Evolutionary conservation across 2,797 vertebrate genomes (phyloP), one percentile per base, ranked within the genome.

Genomic region (Acomys russatus): DNA sequence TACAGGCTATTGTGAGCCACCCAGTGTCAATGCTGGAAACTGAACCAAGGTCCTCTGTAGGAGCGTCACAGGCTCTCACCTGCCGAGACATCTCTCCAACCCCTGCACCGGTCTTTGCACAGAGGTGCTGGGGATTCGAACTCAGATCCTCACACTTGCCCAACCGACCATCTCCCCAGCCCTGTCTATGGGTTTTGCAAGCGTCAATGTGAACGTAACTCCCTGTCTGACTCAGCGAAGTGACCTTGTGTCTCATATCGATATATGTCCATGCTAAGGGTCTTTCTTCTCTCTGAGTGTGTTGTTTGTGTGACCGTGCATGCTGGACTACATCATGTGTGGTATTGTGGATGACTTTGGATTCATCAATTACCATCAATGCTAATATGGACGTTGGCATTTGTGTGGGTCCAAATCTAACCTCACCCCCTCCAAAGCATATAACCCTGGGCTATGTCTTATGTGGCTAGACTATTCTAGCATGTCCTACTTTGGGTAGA

Each of bases 381-480:
- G 44, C 44, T 14, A 10, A 14, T 59, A 30, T 51, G 77, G 87
- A 49, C 0, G 0, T 5, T 7, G 6, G 63, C 56, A 66, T 70
- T 71, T 56, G 0, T 2, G 78, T 17, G 2, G 28, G 23, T 56
- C 49, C 30, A 30, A 87, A 14, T 30, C 33, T 0, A 6, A 22
- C 7, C 17, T 17, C 23, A 23, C 3, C 0, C 1, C 35, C 59
- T 3, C 0, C 71, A 49, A 0, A 18, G n/a, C 8, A 66, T n/a
- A 8, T 56, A 30, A 3, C 64, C 51, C 88, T 33, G 28, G 71
- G 64, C 6, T 20, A 20, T 61, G 73, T 71, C 56, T 23, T 20
- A 7, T 59, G 28, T 15, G 54, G 9, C 15, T n/a, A 49, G 17
- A 61, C 63, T 3, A 10, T 4, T 74, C 14, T n/a, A 17, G 11